Conservation (phyloP, 2,888 invertebrate genomes). For the Pelosia muscerda region DNA sequence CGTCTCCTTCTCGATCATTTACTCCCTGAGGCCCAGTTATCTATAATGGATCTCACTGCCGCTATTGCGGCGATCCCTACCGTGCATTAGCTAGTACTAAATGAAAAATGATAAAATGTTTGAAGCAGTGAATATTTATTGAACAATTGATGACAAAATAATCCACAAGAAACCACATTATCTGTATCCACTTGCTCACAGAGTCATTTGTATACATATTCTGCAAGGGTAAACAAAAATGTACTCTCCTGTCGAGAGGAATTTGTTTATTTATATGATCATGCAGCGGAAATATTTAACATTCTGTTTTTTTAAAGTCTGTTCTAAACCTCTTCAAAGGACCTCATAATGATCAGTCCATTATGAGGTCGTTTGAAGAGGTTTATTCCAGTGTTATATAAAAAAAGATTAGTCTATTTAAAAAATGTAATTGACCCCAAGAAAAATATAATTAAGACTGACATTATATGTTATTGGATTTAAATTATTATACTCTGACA, state of each 20-base stretch:
- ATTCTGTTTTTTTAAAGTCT: neutral
- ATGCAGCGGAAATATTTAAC: neutral
- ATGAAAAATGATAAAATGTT: neutral
- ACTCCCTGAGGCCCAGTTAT: too few species aligned
- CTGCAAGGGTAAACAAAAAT: constrained; percentile 37
- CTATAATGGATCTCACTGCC: too few species aligned
- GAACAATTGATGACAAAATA: neutral
- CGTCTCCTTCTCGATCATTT: too few species aligned
- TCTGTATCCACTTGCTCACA: neutral
- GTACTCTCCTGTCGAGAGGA: constrained; percentile 11
- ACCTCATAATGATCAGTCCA: too few species aligned
- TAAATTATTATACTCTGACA: constrained; percentile 7
- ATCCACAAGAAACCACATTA: neutral
- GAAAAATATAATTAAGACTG: neutral
- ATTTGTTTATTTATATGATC: constrained; percentile 6
- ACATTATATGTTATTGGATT: neutral
- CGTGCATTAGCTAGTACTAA: neutral
- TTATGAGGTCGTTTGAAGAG: too few species aligned
- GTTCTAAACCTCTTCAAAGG: too few species aligned
- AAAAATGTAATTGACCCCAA: neutral
- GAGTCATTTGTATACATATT: neutral
- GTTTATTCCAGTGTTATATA: too few species aligned
- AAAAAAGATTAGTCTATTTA: too few species aligned
- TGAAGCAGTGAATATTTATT: neutral
- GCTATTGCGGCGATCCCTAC: too few species aligned